Conservation (phyloP, 2,888 invertebrate species). For the Allophyes oxyacanthae region DNA sequence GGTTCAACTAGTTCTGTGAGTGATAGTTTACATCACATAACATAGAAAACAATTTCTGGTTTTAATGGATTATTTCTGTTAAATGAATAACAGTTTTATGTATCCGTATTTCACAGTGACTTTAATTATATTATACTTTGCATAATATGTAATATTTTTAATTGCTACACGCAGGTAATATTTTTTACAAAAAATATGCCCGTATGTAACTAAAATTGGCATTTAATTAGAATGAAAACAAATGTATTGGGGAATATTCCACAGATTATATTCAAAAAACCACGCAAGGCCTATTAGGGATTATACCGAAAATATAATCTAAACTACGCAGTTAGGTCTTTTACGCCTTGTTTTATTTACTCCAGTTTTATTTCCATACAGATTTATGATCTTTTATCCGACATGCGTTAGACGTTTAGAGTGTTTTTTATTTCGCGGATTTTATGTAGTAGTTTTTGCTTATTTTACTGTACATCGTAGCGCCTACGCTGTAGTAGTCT, state of each 20-base stretch:
- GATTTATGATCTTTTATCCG: slow-evolving; percentile 36
- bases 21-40: neutral
- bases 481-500: slow-evolving; percentile 45
- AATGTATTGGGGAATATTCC: slow-evolving; percentile 11
- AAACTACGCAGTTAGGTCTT: slow-evolving; percentile 18
- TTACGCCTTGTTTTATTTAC: slow-evolving; percentile 14
- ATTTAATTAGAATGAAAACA: neutral
- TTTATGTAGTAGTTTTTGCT: slow-evolving; percentile 21
- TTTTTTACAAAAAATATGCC: too few relatives aligned
- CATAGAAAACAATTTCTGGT: too few relatives aligned
- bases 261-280: slow-evolving; percentile 37
- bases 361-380: slow-evolving; percentile 27
- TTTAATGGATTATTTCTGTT: too few relatives aligned
- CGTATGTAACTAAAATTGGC: neutral
- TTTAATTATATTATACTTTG: too few relatives aligned
- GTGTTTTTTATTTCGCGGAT: slow-evolving; percentile 7
- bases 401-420: slow-evolving; percentile 7
- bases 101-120: too few relatives aligned
- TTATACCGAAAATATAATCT: slow-evolving; percentile 36
- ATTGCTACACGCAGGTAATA: too few relatives aligned
- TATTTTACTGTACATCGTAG: slow-evolving; percentile 16
- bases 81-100: too few relatives aligned
- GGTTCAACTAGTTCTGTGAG: neutral
- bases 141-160: too few relatives aligned
- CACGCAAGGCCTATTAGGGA: slow-evolving; percentile 1